Percentiles rank a stretch among this genome's conserved stretches.
These are phyloP conservation scores for Acanthosepion lycidas DNA, from an alignment of 2,888 invertebrate species.

Conservation along the genomic window DNA sequence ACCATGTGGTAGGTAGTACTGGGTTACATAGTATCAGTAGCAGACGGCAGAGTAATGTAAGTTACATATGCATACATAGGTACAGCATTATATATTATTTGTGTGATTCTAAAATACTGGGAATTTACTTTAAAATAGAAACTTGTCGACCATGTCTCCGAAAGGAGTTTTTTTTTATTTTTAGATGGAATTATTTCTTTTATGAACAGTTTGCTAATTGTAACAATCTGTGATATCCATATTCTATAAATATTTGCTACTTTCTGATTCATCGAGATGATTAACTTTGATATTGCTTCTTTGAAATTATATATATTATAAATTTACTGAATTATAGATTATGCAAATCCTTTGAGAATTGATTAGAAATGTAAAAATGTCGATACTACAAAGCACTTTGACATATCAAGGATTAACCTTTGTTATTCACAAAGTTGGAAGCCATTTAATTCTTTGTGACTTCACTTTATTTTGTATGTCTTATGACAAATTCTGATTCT, in stretches of 20 bases:
- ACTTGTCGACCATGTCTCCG: not conserved
- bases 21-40: too few relatives aligned
- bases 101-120: too few relatives aligned
- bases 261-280: too few relatives aligned
- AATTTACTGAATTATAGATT: too few relatives aligned
- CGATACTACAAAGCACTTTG: not conserved
- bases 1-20: too few relatives aligned
- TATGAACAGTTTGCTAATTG: not conserved
- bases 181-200: not conserved
- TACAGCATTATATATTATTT: not conserved
- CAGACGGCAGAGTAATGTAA: too few relatives aligned
- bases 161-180: not conserved
- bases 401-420: not conserved
- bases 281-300: not conserved
- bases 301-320: not conserved
- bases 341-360: too few relatives aligned
- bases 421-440: not conserved
- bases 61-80: not conserved
- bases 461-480: not conserved
- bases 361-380: not conserved
- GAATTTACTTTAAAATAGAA: not conserved
- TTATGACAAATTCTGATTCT: too few relatives aligned
- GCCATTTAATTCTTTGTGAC: not conserved
- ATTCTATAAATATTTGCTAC: not conserved
- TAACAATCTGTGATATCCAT: not conserved